Conservation (phyloP, 2,113 vertebrate genomes). For the Andinoacara biseriatus region DNA sequence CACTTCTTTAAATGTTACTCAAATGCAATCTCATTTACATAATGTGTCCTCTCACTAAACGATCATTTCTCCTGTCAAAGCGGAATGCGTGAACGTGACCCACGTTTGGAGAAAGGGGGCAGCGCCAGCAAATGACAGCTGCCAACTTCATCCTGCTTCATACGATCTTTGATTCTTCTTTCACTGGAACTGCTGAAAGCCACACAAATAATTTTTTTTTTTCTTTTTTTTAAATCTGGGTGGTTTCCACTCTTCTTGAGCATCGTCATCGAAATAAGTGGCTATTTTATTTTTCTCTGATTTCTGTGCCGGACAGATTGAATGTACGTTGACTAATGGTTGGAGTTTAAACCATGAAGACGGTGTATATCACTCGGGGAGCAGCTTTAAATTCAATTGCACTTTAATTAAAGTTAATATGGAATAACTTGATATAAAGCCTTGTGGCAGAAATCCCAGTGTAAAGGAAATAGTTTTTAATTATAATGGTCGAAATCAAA, state of each 20-base stretch:
- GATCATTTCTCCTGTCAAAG: slow-evolving; percentile 5
- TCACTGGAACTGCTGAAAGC: background rate
- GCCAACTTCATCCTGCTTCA: slow-evolving; percentile 1
- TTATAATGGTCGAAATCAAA: background rate
- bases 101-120: background rate
- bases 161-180: background rate
- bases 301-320: background rate
- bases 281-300: background rate
- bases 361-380: background rate
- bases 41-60: background rate
- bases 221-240: background rate
- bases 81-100: slow-evolving; percentile 10
- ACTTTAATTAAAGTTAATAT: background rate
- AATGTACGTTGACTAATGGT: background rate
- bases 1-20: slow-evolving; percentile 19
- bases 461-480: background rate
- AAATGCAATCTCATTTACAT: slow-evolving; percentile 42
- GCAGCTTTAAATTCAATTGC: slow-evolving; percentile 1
- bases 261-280: background rate
- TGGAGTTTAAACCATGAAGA: background rate
- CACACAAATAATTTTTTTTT: background rate
- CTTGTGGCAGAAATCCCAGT: background rate
- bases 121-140: background rate
- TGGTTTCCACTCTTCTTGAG: background rate
- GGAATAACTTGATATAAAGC: background rate